phyloP scores from a whole-genome alignment of 2,113 vertebrate species.

The Noctilio leporinus region DNA sequence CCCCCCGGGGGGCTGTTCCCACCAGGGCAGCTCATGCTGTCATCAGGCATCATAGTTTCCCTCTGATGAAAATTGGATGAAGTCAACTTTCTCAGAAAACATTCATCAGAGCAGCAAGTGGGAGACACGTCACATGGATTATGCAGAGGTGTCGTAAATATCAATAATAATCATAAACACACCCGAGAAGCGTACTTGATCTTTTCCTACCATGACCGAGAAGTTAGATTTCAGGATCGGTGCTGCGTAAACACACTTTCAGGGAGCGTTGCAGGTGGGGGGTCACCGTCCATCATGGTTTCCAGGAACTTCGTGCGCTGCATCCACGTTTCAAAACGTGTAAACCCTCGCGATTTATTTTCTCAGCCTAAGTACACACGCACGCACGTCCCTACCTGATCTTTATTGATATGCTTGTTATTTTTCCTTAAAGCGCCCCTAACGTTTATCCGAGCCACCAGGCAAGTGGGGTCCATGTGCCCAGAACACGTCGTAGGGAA shows the following conservation, averaged over 20 bases:
- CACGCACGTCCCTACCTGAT: neutral
- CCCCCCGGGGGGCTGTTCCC: accelerated
- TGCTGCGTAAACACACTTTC: neutral
- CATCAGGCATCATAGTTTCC: accelerated
- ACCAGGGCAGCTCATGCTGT: accelerated
- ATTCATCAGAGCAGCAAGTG: no score
- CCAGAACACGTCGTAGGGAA: neutral
- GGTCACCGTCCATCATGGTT: no score
- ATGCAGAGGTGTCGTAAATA: neutral
- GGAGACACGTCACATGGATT: neutral
- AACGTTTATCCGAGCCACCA: constrained; percentile 19
- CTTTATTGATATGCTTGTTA: neutral
- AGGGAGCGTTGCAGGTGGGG: no score
- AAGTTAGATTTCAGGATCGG: neutral
- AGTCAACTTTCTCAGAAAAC: neutral
- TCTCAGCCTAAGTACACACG: neutral
- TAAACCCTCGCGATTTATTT: neutral
- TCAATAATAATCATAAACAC: no score
- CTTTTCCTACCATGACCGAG: neutral
- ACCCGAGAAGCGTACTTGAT: neutral
- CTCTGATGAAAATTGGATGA: neutral
- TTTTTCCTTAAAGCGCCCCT: neutral
- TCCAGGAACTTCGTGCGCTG: neutral
- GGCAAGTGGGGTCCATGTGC: constrained; percentile 16
- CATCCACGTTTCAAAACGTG: neutral